Evolutionary conservation across 2,113 vertebrate species (phyloP), one percentile per base, ranked within the genome.

Genomic region (Cyprinus carpio): DNA sequence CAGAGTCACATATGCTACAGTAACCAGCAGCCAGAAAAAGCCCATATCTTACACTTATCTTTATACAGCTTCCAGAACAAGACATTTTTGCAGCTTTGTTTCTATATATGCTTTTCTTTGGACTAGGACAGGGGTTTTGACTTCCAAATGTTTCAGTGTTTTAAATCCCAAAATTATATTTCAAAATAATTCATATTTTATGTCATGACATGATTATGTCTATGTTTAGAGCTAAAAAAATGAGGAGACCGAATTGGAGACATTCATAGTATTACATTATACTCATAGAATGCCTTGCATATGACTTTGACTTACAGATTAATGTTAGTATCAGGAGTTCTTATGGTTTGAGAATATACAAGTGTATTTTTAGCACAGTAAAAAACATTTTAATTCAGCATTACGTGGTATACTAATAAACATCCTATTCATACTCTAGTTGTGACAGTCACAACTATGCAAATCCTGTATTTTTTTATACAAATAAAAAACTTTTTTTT

Each of bases 401-500:
- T n/a, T 58, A n/a, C 8, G n/a, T 12, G 18, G 49, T 76, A 71
- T 40, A 12, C 67, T 23, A 40, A 25, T 78, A 8, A 58, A 34
- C 23, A 34, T 78, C 5, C 13, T 78, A 58, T 56, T 4, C 49
- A 76, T 76, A 29, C 8, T 6, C 18, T 6, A 37, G 8, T 16
- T 64, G 25, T 29, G 40, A 40, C 40, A 40, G 40, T 40, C 40
- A 40, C 2, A 40, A 18, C 77, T 79, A 79, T 79, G 56, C 20
- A 72, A 58, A 27, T 43, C 16, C 7, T 82, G 60, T 54, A 54
- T 54, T 54, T 20, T 13, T 54, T 76, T 76, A 4, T 76, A 76
- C 60, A 84, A 84, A 84, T 84, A 84, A 76, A 84, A 49, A 16
- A 4, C 7, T 75, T 75, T 74, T 54, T 72, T 58, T 74, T 65